Evolutionary conservation across 2,113 vertebrate species (phyloP).

Genomic region (Nesogale talazaci): DNA sequence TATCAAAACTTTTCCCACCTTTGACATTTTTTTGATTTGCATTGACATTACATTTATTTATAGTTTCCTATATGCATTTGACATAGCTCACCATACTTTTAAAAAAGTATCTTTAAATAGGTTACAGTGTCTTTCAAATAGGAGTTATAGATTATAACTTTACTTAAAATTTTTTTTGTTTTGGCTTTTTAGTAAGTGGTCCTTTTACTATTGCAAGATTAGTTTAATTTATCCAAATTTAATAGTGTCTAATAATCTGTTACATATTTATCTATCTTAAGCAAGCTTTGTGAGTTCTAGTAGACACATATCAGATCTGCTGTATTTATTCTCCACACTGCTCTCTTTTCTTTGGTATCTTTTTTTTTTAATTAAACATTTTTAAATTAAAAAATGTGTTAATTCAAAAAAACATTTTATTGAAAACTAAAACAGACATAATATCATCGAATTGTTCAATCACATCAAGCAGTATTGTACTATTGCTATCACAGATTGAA

Average conservation of each 20-base stretch:
- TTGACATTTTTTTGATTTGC: constrained; percentile 9
- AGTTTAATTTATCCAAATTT: constrained; percentile 42
- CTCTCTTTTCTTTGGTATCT: neutral
- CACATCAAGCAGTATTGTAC: too few relatives aligned
- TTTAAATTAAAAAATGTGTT: too few relatives aligned
- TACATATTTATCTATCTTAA: neutral
- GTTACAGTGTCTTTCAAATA: neutral
- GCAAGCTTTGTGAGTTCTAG: neutral
- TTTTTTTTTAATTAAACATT: too few relatives aligned
- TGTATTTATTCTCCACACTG: neutral
- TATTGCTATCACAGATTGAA: too few relatives aligned
- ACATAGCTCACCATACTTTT: neutral
- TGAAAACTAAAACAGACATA: too few relatives aligned
- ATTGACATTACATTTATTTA: neutral
- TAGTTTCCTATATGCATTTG: constrained; percentile 29
- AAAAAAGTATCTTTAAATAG: constrained; percentile 32
- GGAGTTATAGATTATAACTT: neutral
- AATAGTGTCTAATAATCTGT: neutral
- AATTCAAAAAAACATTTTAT: too few relatives aligned
- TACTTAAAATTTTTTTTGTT: constrained; percentile 32
- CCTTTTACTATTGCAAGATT: neutral
- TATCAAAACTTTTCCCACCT: neutral
- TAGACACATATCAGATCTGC: neutral
- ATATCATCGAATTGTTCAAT: too few relatives aligned
- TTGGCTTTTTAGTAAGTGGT: neutral